phyloP scores from a whole-genome alignment of 2,888 invertebrate species.

The Hypsopygia costalis region DNA sequence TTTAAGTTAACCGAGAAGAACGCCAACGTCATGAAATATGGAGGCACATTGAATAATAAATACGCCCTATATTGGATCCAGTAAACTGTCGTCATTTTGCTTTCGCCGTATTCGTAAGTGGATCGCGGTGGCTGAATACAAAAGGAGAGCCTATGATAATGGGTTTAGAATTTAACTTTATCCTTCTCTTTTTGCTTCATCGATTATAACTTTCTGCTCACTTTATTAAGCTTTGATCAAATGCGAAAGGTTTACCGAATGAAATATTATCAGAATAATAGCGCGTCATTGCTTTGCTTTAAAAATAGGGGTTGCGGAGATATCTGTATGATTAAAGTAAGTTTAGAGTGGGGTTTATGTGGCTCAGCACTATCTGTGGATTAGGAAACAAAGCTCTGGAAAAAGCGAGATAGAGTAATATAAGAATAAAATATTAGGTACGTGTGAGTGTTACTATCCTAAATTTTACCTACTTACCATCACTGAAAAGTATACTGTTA shows the following conservation, averaged over 20 bases:
- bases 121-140: conserved; percentile 39
- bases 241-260: background rate
- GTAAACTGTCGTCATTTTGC: conserved; percentile 43
- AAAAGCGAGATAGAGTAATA: too few relatives aligned
- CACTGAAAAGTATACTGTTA: too few relatives aligned
- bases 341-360: too few relatives aligned
- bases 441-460: too few relatives aligned
- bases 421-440: too few relatives aligned
- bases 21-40: conserved; percentile 46
- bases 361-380: too few relatives aligned
- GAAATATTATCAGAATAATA: background rate
- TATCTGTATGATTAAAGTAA: too few relatives aligned
- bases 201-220: conserved; percentile 24
- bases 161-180: conserved; percentile 44
- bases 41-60: conserved; percentile 57
- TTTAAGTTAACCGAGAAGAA: conserved; percentile 42
- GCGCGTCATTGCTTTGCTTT: too few relatives aligned
- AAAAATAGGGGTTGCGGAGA: too few relatives aligned
- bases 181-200: conserved; percentile 38
- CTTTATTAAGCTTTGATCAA: conserved; percentile 1
- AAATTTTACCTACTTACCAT: too few relatives aligned
- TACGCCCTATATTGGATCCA: conserved; percentile 48
- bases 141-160: conserved; percentile 40
- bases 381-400: too few relatives aligned
- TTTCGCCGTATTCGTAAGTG: conserved; percentile 38